Conservation (phyloP, 2,797 vertebrate species). For the Vespertilio murinus region DNA sequence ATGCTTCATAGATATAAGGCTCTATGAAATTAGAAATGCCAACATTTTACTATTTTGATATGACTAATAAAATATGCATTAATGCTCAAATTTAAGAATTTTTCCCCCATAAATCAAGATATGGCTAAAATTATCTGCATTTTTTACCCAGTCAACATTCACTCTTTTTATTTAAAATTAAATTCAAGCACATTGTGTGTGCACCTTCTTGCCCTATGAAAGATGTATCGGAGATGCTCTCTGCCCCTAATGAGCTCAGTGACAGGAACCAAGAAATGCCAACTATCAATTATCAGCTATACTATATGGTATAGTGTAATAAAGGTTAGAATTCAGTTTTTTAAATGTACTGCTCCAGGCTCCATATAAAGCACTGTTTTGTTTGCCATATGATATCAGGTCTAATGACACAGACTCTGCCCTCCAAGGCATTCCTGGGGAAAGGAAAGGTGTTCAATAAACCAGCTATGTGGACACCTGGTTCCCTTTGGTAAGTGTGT, state of each 20-base stretch:
- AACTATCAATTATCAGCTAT: not conserved
- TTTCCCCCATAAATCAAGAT: conserved; percentile 28
- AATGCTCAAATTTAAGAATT: conserved; percentile 33
- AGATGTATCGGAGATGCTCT: not conserved
- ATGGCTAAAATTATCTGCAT: conserved; percentile 1
- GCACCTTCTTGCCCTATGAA: not conserved
- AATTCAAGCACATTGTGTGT: not conserved
- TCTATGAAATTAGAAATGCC: conserved; percentile 70
- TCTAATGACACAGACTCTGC: not conserved
- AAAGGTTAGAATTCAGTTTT: not conserved
- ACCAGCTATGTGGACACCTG: not conserved
- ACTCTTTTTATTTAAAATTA: conserved; percentile 30
- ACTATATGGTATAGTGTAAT: not conserved
- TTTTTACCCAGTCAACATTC: not conserved
- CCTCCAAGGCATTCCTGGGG: not conserved
- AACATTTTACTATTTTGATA: conserved; percentile 42
- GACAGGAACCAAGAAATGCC: not conserved
- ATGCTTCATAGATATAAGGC: conserved; percentile 27
- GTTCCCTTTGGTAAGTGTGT: not conserved
- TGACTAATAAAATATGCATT: conserved; percentile 58
- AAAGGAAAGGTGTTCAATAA: not conserved
- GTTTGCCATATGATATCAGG: not conserved
- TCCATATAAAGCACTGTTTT: not conserved
- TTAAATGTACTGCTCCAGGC: not conserved
- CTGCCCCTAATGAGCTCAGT: not conserved